Conservation (phyloP, 2,797 vertebrate species). For the Hippopotamyrus pictus region DNA sequence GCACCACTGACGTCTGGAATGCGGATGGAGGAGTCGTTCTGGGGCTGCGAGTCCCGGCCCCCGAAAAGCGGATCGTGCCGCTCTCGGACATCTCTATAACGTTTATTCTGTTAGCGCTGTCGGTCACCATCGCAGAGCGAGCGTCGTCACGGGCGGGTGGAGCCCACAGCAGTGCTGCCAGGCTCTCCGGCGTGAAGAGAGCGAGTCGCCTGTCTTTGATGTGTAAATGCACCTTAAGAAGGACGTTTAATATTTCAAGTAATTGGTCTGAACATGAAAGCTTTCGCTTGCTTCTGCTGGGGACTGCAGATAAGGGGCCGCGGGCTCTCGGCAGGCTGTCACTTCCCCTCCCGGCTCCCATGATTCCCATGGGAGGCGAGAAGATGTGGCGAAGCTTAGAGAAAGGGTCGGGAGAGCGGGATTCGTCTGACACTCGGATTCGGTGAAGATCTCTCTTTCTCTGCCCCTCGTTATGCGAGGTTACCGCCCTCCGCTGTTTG, state of each 20-base stretch:
- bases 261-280: conserved; percentile 62
- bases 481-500: conserved; percentile 3
- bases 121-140: neutral
- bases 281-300: conserved; percentile 59
- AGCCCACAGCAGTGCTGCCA: conserved; percentile 16
- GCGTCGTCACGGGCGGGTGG: neutral
- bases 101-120: neutral
- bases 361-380: conserved; percentile 19
- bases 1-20: conserved; percentile 57
- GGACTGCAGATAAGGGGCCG: conserved; percentile 52
- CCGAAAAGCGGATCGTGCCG: neutral
- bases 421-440: neutral
- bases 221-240: conserved; percentile 63
- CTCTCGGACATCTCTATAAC: neutral
- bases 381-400: conserved; percentile 25
- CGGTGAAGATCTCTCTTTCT: neutral
- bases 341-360: conserved; percentile 13
- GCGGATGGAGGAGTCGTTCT: conserved; percentile 45
- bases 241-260: conserved; percentile 62
- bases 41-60: conserved; percentile 35
- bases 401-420: neutral
- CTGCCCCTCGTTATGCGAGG: neutral
- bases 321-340: conserved; percentile 19
- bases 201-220: conserved; percentile 62
- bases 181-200: conserved; percentile 25